Base-by-base conservation (phyloP, 2,888 invertebrate genomes). In the Syrphus vitripennis region DNA sequence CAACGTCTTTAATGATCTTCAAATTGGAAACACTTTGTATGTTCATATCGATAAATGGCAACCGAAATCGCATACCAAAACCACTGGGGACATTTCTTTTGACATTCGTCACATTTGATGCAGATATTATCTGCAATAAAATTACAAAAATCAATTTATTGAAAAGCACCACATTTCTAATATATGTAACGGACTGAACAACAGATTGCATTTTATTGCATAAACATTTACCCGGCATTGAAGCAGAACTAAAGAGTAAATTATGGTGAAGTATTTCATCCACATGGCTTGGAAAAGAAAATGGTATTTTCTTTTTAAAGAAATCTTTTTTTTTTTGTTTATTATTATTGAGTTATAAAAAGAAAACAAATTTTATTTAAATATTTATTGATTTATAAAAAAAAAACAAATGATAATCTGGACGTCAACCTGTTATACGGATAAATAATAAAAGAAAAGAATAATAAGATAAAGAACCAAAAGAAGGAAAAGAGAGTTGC, bases 11-110 rank as follows among this genome's bases (percentile, higher is more conserved):
- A 37, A 92, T 82, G 9, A 92, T 78, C 55, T 88, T 88, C 16
- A 90, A 16, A 6, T 88, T 88, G 0, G 87, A 88, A 65, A 90
- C 88, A 55, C 89, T 88, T 5, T 88, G 88, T 48, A 91, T 74
- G 45, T 89, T 88, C 88, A 91, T 89, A 87, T 91, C 91, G 88
- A 90, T 88, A 40, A 92, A 91, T 3, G 91, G 91, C 53, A 91
- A 74, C 16, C 81, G 88, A 55, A 92, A 90, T 57, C 90, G 89
- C 31, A 91, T 88, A 5, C 90, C 89, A 67, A 70, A 86, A n/a
- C 74, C 77, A 42, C 55, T 70, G 1, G 63, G 24, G 3, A 24
- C 53, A 69, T 74, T 50, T 29, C 16, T 53, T n/a, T n/a, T n/a
- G 1, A 4, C 14, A 71, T 71, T 65, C 2, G 26, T 69, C 50